Evolutionary conservation across 1,140 invertebrate species (phyloP).

Genomic region (Caenorhabditis briggsae): DNA sequence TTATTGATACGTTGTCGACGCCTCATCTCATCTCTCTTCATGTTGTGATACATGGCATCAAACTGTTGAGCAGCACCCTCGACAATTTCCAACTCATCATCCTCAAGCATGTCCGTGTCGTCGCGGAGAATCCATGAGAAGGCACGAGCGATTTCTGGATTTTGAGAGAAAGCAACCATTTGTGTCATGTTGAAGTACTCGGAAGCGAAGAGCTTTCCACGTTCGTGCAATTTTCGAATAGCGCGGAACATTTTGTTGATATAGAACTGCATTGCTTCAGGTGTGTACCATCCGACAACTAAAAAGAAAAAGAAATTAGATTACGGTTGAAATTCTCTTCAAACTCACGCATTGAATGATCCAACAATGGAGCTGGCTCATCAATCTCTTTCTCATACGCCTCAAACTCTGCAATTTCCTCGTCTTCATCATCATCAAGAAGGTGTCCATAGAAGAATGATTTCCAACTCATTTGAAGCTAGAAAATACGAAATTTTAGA

Average conservation of each 20-base stretch:
- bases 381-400: background rate
- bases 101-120: background rate
- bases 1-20: background rate
- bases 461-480: slow-evolving; percentile 23
- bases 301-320: background rate
- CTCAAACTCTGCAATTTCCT: background rate
- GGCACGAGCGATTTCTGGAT: background rate
- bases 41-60: background rate
- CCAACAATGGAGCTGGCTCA: background rate
- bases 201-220: background rate
- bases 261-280: slow-evolving; percentile 37
- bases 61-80: slow-evolving; percentile 17
- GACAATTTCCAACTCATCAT: too few relatives aligned
- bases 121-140: background rate
- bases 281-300: slow-evolving; percentile 22
- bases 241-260: slow-evolving; percentile 24
- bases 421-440: background rate
- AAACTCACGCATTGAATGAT: slow-evolving; percentile 12
- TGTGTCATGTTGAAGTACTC: slow-evolving; percentile 12
- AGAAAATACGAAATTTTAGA: background rate
- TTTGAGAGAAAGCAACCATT: background rate
- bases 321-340: background rate
- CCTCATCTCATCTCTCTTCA: background rate
- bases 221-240: background rate
- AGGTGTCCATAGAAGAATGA: background rate